Evolutionary conservation across 2,113 vertebrate species (phyloP), one percentile per base, ranked within the genome.

Genomic region (Cottus gobio): DNA sequence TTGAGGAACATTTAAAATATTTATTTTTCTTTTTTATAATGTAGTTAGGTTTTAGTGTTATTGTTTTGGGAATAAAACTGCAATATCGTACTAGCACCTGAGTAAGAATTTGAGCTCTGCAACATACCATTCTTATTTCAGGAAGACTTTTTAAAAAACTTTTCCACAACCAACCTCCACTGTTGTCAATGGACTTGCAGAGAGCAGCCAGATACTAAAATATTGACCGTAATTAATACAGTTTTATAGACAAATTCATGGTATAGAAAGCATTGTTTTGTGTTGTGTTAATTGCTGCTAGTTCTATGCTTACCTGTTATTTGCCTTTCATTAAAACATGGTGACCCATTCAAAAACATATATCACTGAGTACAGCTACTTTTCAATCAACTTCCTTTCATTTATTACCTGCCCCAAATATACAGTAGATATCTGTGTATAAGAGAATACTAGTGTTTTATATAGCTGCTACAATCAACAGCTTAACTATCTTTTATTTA

Each of bases 331-430:
- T 30, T 63, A 16, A 42, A 34, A 64, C 9, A 44, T 4, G 24
- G 46, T 72, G 37, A 65, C 1, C 34, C 1, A 28, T 64, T 70
- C 12, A 31, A 57, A 75, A 36, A 57, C 11, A 63, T 3, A 22
- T 30, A n/a, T 20, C 44, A 12, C 36, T 63, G 11, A 34, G 13
- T 16, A 34, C 22, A 57, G 30, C n/a, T 56, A 5, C n/a, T 71
- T 71, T 76, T 66, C 5, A 61, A 71, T 66, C 54, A 26, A 56
- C 46, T 57, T 50, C 18, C 16, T 61, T 67, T 64, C 22, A 56
- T 70, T 56, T 69, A n/a, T 24, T 48, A 15, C 30, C 18, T 67
- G 42, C 44, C 52, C 37, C 57, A 50, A 54, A 66, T 70, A 68
- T 50, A 13, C n/a, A 63, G 13, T 20, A 18, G 22, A 57, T 57